Evolutionary conservation across 2,113 vertebrate species (phyloP).

Genomic region (Cinclus mexicanus): DNA sequence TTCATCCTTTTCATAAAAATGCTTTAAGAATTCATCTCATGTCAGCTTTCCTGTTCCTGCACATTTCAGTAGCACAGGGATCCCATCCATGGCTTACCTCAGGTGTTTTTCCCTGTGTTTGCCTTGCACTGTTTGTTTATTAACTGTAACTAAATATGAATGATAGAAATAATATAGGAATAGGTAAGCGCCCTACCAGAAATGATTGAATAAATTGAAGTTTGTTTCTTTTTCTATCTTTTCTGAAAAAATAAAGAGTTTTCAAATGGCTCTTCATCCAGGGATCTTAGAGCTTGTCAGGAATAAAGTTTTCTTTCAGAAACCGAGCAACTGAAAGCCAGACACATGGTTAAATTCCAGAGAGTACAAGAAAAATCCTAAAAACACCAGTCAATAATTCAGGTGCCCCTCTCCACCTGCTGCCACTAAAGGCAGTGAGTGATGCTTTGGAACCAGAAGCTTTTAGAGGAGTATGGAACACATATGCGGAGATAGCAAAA

Average conservation of each 20-base stretch:
- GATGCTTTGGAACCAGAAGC: background rate
- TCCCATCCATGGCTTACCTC: background rate
- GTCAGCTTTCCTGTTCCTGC: background rate
- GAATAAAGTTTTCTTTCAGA: background rate
- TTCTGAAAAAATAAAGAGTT: background rate
- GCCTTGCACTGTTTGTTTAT: background rate
- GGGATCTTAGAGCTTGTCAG: background rate
- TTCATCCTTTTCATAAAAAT: background rate
- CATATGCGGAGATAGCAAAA: background rate
- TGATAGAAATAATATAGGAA: background rate
- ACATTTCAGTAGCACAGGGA: background rate
- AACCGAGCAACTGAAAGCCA: background rate
- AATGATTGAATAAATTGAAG: background rate
- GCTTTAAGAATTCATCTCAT: background rate
- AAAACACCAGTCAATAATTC: background rate
- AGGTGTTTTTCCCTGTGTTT: background rate
- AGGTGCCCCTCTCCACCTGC: rapidly evolving
- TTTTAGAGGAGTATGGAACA: background rate
- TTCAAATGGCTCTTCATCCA: background rate
- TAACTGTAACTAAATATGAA: background rate
- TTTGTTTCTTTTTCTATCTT: background rate
- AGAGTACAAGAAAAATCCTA: background rate
- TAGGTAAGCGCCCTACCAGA: background rate
- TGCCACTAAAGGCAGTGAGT: background rate
- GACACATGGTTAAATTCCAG: background rate